A percentile compares a stretch with the other conserved stretches of the same genome.
Conservation (phyloP, 2,797 vertebrate genomes). For the Mycteria americana region DNA sequence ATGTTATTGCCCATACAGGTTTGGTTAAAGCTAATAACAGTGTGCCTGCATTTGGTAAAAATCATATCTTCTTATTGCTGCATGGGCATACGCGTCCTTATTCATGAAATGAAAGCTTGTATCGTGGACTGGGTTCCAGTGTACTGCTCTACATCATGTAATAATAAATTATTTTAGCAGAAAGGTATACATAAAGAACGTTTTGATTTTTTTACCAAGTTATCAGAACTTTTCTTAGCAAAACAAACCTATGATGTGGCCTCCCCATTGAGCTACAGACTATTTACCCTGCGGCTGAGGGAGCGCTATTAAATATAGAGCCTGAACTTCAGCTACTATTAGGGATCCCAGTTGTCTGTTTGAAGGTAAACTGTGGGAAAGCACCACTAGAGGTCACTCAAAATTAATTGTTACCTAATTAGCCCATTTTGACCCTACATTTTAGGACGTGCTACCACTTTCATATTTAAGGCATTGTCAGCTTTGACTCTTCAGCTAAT, state of each 20-base stretch:
- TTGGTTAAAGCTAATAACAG: neutral
- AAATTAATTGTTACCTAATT: slow-evolving; percentile 55
- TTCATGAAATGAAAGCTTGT: neutral
- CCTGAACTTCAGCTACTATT: neutral
- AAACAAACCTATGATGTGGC: neutral
- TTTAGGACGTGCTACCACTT: neutral
- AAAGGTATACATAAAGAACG: neutral
- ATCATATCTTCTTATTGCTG: neutral
- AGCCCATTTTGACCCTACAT: neutral
- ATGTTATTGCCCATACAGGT: neutral
- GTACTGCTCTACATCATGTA: neutral
- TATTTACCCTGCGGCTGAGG: neutral
- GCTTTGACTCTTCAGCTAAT: neutral
- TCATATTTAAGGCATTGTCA: neutral
- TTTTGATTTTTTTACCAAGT: neutral
- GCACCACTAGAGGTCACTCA: slow-evolving; percentile 61
- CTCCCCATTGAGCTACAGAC: neutral
- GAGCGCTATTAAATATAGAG: rapidly evolving
- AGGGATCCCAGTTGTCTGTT: neutral
- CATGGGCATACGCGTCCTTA: neutral
- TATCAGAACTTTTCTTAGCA: neutral
- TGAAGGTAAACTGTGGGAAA: neutral
- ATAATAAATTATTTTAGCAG: neutral
- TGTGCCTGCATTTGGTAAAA: neutral
- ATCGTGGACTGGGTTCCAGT: rapidly evolving